Evolutionary conservation across 2,888 invertebrate genomes (phyloP), one percentile per base, ranked within the genome.

Genomic region (Aporophyla nigra): DNA sequence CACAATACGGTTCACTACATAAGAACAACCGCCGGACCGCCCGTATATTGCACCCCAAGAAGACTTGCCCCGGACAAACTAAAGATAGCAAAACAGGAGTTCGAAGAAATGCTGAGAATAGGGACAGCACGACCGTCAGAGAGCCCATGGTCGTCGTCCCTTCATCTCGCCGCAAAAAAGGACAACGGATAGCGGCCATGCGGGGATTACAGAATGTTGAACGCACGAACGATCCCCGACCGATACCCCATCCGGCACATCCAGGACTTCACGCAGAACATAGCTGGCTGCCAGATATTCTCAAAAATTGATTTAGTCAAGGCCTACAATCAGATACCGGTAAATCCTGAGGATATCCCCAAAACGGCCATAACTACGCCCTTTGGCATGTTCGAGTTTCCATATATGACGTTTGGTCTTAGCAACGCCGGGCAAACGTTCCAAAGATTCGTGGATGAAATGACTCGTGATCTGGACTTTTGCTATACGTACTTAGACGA

Each of bases 81-180:
- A 5, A 70, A 70, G 7, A 70, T 70, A 5, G 49, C 69, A 10
- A 70, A 70, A 27, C 33, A 59, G 33, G 70, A 59, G 33, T 70
- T 70, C 5, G 70, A 70, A 33, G 49, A n/a, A 14, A 70, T 70
- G 70, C 40, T 70, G 59, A 49, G 33, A 12, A 59, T n/a, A 7
- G 69, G 70, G 6, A 68, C 49, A 49, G 70, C 70, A 46, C 10
- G 43, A 46, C 43, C 43, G 10, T 46, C 43, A 10, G 43, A 46
- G 10, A 12, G 10, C 5, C 43, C 43, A 12, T 46, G 43, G 43
- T 9, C 43, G 10, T 46, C 43, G 2, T 10, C 43, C 58, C 16
- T 58, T 16, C 58, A 58, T 9, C 58, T 58, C 16, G 24, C 58
- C 4, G 16, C 24, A 16, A 58, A 58, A 5, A 58, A 58, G 16